phyloP scores from a whole-genome alignment of 2,888 invertebrate genomes.

The Drosophila ezoana region DNA sequence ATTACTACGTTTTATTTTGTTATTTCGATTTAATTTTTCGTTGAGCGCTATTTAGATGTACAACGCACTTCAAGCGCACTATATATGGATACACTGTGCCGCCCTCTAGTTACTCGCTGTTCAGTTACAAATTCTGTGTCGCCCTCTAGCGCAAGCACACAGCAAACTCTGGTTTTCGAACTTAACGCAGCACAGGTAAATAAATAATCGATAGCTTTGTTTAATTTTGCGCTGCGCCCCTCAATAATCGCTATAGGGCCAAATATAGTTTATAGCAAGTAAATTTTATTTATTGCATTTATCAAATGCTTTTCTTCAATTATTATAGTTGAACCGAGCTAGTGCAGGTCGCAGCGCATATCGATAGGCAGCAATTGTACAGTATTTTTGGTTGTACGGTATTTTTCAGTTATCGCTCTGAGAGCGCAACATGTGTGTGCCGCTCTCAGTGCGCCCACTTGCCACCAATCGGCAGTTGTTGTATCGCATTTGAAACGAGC shows the following conservation, averaged over 20 bases:
- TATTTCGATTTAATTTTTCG: too few species aligned
- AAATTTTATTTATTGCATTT: too few species aligned
- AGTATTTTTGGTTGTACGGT: too few species aligned
- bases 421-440: slow-evolving; percentile 11
- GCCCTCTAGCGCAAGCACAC: slow-evolving; percentile 21
- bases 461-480: slow-evolving; percentile 40
- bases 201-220: neutral
- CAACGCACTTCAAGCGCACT: neutral
- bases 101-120: too few species aligned
- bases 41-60: too few species aligned
- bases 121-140: neutral
- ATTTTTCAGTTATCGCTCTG: neutral
- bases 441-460: slow-evolving; percentile 13
- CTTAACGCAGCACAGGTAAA: neutral
- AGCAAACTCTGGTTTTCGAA: neutral
- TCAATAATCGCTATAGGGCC: too few species aligned
- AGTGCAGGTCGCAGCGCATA: neutral
- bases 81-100: too few species aligned
- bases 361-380: slow-evolving; percentile 7
- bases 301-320: too few species aligned
- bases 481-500: slow-evolving; percentile 33
- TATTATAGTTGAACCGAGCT: too few species aligned
- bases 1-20: too few species aligned
- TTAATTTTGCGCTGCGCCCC: too few species aligned
- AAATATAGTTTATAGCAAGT: too few species aligned